phyloP scores from a whole-genome alignment of 2,113 vertebrate genomes.

The Mesembrinibis cayennensis region DNA sequence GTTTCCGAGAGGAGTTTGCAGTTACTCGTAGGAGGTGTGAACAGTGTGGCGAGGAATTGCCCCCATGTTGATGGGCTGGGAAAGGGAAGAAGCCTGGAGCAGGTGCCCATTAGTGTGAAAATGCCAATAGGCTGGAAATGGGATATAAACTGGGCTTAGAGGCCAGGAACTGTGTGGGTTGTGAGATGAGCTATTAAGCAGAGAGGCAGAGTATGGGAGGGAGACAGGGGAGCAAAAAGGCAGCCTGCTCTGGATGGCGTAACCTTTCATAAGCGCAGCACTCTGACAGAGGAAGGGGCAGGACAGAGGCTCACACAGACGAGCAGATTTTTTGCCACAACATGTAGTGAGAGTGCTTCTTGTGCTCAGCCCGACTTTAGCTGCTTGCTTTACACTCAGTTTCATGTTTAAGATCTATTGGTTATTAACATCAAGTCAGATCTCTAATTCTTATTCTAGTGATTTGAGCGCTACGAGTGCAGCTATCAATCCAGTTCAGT shows the following conservation, averaged over 20 bases:
- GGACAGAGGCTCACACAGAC: neutral
- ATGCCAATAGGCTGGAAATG: neutral
- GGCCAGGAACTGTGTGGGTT: neutral
- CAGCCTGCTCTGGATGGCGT: neutral
- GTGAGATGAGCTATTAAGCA: neutral
- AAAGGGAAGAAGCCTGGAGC: neutral
- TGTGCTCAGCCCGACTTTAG: neutral
- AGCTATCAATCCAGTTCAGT: neutral
- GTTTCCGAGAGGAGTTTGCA: neutral
- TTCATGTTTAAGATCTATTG: neutral
- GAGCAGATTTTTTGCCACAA: neutral
- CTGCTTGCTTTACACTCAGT: neutral
- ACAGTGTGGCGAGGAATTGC: fast-evolving
- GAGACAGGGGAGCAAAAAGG: neutral
- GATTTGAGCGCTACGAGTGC: neutral
- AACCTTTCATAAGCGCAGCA: neutral
- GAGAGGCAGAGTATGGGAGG: neutral
- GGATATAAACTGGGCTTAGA: neutral
- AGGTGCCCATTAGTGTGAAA: neutral
- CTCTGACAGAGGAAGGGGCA: neutral
- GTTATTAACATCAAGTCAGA: neutral
- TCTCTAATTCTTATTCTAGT: neutral
- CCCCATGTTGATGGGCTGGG: neutral
- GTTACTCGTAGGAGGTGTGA: neutral
- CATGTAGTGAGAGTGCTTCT: neutral